phyloP scores from a whole-genome alignment of 2,113 vertebrate species.

The Edolisoma coerulescens region DNA sequence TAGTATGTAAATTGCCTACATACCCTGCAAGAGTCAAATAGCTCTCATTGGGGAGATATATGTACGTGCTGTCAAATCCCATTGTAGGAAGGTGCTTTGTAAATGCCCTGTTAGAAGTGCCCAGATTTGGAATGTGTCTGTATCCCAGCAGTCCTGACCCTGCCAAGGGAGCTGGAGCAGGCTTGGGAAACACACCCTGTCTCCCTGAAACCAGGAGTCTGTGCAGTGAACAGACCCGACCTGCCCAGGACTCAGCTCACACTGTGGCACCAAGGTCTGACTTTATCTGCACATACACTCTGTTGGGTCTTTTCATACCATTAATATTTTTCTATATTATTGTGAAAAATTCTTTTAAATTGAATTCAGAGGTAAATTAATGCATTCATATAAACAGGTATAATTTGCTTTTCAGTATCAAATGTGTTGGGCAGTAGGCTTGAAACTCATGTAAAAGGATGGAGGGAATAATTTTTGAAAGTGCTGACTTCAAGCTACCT shows the following conservation, averaged over 20 bases:
- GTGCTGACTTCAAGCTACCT: background rate
- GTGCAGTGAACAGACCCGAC: no score
- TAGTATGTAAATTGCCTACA: background rate
- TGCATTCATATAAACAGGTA: background rate
- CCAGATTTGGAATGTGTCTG: background rate
- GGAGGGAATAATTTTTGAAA: background rate
- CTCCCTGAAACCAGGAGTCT: background rate
- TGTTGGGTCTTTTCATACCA: background rate
- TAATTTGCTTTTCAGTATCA: background rate
- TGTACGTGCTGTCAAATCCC: background rate
- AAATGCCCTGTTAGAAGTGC: background rate
- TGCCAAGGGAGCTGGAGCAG: background rate
- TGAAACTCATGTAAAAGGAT: background rate
- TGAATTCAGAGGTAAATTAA: background rate
- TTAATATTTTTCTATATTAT: background rate
- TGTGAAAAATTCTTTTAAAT: background rate
- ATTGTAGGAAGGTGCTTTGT: background rate
- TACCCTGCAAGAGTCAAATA: background rate
- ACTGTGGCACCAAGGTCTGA: background rate
- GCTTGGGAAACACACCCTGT: rapidly evolving
- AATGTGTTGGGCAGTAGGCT: background rate
- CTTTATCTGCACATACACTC: background rate
- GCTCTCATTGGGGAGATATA: background rate
- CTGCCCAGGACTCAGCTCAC: background rate
- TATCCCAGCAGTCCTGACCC: background rate